These are phyloP conservation scores for Chrysomallon squamiferum DNA, from an alignment of 1,140 invertebrate species.

Conservation along the genomic window DNA sequence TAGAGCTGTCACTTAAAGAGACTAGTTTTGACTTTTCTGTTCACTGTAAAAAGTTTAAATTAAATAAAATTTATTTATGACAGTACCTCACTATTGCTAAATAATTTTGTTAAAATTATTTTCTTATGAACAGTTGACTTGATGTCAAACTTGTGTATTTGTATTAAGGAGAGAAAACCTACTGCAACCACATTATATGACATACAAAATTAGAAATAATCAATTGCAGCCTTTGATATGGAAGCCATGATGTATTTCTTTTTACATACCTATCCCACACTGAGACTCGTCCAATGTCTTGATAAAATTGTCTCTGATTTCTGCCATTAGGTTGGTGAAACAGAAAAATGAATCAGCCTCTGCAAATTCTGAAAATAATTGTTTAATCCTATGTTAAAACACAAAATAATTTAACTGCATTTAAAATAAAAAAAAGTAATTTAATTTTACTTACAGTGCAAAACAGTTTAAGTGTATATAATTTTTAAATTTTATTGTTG, in stretches of 20 bases:
- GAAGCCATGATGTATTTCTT: background rate
- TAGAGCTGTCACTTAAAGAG: no score
- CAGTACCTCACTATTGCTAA: no score
- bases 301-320: conserved; percentile 98
- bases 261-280: conserved; percentile 64
- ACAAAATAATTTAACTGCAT: background rate
- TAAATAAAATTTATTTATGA: no score
- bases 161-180: no score
- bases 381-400: conserved; percentile 30
- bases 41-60: no score
- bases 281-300: conserved; percentile 89
- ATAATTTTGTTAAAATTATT: no score
- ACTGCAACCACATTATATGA: no score
- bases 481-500: background rate
- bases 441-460: background rate
- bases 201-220: no score
- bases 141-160: no score
- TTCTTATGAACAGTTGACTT: no score
- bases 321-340: conserved; percentile 96
- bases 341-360: conserved; percentile 98
- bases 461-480: background rate
- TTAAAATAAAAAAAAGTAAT: no score
- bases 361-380: conserved; percentile 84
- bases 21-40: no score
- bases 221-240: background rate